Evolutionary conservation across 2,113 vertebrate species (phyloP).

Genomic region (Eptesicus fuscus): DNA sequence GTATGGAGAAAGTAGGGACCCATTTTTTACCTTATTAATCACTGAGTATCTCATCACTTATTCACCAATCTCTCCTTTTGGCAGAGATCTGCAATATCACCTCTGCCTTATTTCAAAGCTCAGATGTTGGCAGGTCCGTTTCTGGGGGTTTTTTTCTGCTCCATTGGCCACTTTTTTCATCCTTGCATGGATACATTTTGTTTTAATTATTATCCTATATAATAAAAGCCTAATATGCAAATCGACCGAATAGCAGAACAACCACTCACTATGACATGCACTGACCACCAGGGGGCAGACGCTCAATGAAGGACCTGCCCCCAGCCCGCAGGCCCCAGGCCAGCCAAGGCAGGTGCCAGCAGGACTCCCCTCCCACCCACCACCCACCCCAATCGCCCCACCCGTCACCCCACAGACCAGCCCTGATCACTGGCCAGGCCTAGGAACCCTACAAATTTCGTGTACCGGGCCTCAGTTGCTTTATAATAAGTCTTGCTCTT

Average conservation of each 20-base stretch:
- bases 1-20: not conserved
- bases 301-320: too few species aligned
- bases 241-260: rapidly evolving
- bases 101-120: not conserved
- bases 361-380: too few species aligned
- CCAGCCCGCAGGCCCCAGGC: too few species aligned
- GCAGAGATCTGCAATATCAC: not conserved
- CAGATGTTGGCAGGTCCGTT: not conserved
- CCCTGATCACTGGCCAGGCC: too few species aligned
- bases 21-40: not conserved
- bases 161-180: not conserved
- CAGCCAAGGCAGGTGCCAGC: too few species aligned
- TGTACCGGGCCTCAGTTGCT: not conserved
- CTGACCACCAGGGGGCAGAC: too few species aligned
- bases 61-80: not conserved
- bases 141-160: not conserved
- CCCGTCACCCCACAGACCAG: too few species aligned
- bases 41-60: not conserved
- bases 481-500: not conserved
- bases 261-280: too few species aligned
- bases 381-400: too few species aligned
- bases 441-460: too few species aligned
- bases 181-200: not conserved
- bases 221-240: too few species aligned
- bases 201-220: not conserved